Conservation (phyloP, 2,888 invertebrate genomes). For the Matsumyia berberina region DNA sequence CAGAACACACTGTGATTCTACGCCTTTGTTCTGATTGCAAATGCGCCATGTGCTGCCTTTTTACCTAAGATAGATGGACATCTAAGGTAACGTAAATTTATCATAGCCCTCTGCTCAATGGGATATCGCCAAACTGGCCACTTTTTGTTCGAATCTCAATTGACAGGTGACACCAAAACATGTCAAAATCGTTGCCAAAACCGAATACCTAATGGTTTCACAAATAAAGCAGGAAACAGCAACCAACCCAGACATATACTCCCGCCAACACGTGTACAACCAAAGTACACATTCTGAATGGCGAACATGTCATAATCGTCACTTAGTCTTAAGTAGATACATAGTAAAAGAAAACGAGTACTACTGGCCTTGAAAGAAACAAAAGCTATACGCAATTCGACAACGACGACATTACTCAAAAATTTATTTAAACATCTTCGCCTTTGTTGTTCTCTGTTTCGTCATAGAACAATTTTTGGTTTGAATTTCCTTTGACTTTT, state of each 20-base stretch:
- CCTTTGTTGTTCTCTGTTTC: conserved; percentile 26
- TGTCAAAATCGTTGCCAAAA: conserved; percentile 23
- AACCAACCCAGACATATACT: not conserved
- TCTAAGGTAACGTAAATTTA: too few species aligned
- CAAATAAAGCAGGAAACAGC: conserved; percentile 33
- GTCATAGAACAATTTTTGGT: conserved; percentile 21
- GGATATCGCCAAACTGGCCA: not conserved
- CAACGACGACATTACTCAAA: conserved; percentile 17
- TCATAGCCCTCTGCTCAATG: too few species aligned
- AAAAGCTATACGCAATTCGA: conserved; percentile 17
- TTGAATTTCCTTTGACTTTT: conserved; percentile 15
- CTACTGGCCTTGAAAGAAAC: conserved; percentile 34
- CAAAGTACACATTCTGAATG: not conserved
- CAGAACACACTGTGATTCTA: too few species aligned
- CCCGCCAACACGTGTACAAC: conserved; percentile 29
- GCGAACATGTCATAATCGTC: conserved; percentile 31
- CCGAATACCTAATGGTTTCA: conserved; percentile 5
- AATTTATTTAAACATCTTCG: not conserved
- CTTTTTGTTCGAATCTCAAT: not conserved
- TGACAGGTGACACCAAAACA: conserved; percentile 26
- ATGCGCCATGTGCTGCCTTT: too few species aligned
- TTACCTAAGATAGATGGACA: too few species aligned
- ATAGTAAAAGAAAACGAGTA: conserved; percentile 14
- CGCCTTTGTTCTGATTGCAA: too few species aligned
- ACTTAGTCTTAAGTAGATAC: not conserved